Percentiles rank a stretch among this genome's conserved stretches.
phyloP scores from a whole-genome alignment of 2,888 invertebrate species.

The Epicampocera succincta region DNA sequence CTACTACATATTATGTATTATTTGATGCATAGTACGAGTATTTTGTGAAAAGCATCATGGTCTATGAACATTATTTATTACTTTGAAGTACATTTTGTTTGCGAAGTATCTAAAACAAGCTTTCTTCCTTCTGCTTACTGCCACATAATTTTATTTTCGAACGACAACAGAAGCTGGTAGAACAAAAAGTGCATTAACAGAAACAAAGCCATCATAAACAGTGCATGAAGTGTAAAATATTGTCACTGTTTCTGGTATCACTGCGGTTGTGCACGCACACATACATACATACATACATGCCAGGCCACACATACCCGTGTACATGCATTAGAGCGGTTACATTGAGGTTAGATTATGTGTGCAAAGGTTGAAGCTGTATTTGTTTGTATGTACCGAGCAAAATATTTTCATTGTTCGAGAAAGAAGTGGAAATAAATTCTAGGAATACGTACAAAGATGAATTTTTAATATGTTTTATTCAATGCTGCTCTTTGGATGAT shows the following conservation, averaged over 20 bases:
- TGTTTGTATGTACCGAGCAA: too few species aligned
- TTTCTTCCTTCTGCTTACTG: not conserved
- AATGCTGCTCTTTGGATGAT: too few species aligned
- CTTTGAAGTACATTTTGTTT: slow-evolving; percentile 13
- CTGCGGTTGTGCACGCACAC: not conserved
- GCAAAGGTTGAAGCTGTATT: too few species aligned
- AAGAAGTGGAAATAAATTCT: too few species aligned
- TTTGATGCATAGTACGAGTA: slow-evolving; percentile 22
- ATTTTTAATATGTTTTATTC: too few species aligned
- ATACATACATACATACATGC: too few species aligned
- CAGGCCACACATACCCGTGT: too few species aligned
- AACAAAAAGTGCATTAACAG: slow-evolving; percentile 38
- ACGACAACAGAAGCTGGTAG: slow-evolving; percentile 1
- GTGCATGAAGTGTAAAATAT: slow-evolving; percentile 68
- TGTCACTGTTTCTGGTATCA: slow-evolving; percentile 42
- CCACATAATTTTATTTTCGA: slow-evolving; percentile 6
- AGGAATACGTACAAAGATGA: too few species aligned
- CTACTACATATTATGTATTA: not conserved
- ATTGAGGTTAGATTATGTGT: too few species aligned
- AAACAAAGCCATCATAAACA: slow-evolving; percentile 66
- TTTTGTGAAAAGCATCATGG: slow-evolving; percentile 46
- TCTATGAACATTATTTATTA: slow-evolving; percentile 54
- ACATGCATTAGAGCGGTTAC: too few species aligned
- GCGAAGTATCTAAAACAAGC: not conserved
- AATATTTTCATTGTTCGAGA: too few species aligned